These are phyloP conservation scores for Sebastes baramenuke DNA, from an alignment of 2,797 vertebrate species.

Conservation along the genomic window DNA sequence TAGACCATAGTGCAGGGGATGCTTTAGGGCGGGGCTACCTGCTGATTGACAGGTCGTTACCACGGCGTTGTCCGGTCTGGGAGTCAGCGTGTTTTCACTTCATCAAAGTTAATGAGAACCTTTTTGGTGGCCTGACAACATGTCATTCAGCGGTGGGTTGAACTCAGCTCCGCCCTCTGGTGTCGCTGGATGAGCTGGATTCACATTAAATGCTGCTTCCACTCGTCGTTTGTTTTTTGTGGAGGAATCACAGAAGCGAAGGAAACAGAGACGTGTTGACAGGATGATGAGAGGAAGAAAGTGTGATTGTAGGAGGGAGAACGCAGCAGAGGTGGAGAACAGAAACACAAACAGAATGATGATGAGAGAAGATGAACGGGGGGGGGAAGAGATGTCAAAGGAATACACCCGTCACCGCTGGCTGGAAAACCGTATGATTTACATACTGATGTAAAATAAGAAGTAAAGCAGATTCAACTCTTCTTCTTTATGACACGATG, in stretches of 20 bases:
- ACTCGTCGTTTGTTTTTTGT: neutral
- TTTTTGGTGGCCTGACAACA: no score
- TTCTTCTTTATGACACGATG: neutral
- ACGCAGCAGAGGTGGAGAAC: neutral
- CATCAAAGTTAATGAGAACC: no score
- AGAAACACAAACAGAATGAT: constrained; percentile 38
- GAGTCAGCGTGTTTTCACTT: no score
- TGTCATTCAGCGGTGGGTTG: no score
- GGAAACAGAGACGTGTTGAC: neutral
- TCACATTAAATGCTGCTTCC: neutral
- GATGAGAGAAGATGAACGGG: constrained; percentile 18
- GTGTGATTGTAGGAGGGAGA: neutral
- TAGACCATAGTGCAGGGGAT: no score
- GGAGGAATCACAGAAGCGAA: neutral
- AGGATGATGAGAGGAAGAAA: constrained; percentile 12
- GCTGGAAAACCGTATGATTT: constrained; percentile 19
- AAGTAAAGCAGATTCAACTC: neutral
- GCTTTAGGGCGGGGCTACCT: no score
- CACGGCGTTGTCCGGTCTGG: no score
- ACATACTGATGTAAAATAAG: constrained; percentile 5
- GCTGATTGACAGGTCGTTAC: no score
- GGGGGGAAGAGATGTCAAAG: constrained; percentile 15
- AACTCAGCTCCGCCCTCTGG: no score
- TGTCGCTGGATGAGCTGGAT: neutral
- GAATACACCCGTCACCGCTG: constrained; percentile 3